phyloP scores from a whole-genome alignment of 1,140 invertebrate species.

The Thalassaphorura encarpata region DNA sequence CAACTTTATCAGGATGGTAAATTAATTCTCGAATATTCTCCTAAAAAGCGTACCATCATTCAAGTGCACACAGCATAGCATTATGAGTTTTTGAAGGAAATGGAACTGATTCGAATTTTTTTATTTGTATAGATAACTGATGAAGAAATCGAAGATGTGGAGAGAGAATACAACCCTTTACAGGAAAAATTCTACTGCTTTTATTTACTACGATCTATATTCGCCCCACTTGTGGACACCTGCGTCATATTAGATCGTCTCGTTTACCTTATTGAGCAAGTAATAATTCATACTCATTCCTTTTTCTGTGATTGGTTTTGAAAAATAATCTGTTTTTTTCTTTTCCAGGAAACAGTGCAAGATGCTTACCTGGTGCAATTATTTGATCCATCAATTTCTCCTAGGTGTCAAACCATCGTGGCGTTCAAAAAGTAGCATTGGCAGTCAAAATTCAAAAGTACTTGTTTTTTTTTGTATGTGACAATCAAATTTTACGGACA shows the following conservation, averaged over 20 bases:
- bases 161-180: slow-evolving; percentile 36
- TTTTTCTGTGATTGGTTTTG: background rate
- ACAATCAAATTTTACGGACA: too few relatives aligned
- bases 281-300: slow-evolving; percentile 32
- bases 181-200: slow-evolving; percentile 59
- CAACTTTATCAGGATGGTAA: too few relatives aligned
- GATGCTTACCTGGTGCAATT: slow-evolving; percentile 56
- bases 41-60: too few relatives aligned
- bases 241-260: slow-evolving; percentile 74
- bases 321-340: background rate
- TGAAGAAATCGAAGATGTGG: slow-evolving; percentile 42
- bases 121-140: slow-evolving; percentile 36
- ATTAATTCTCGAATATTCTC: too few relatives aligned
- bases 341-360: slow-evolving; percentile 41
- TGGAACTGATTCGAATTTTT: slow-evolving; percentile 13
- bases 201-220: slow-evolving; percentile 64
- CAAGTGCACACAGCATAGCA: too few relatives aligned
- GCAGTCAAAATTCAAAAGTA: too few relatives aligned
- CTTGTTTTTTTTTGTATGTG: too few relatives aligned
- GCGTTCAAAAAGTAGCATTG: slow-evolving; percentile 40
- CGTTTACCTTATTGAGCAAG: slow-evolving; percentile 63
- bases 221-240: slow-evolving; percentile 73
- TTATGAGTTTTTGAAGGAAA: background rate
- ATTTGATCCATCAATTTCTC: slow-evolving; percentile 65
- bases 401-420: slow-evolving; percentile 62